Percentiles rank a stretch among this genome's conserved stretches.
Evolutionary conservation across 2,888 invertebrate genomes (phyloP).

Genomic region (Therioaphis trifolii): DNA sequence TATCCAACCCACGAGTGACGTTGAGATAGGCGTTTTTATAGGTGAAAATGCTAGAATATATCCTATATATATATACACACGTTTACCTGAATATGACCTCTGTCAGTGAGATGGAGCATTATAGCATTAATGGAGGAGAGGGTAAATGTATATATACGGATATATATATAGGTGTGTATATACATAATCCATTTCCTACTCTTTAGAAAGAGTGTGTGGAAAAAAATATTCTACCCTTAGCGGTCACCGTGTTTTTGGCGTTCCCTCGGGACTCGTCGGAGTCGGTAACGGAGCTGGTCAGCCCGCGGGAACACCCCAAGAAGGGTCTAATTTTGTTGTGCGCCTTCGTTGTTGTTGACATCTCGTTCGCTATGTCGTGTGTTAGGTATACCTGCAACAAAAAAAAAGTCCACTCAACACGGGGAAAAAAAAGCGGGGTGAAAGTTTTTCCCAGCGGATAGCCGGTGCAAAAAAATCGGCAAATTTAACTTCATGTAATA

Average conservation of each 20-base stretch:
- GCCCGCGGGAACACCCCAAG: conserved; percentile 62
- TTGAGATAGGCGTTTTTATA: not conserved
- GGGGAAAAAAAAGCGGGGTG: conserved; percentile 48
- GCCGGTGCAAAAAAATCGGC: conserved; percentile 36
- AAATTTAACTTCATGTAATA: conserved; percentile 61
- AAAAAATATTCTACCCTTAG: conserved; percentile 49
- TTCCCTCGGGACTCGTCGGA: conserved; percentile 60
- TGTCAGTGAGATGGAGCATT: conserved; percentile 56
- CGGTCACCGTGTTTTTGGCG: conserved; percentile 61
- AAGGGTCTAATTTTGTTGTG: conserved; percentile 60
- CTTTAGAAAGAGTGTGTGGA: conserved; percentile 5
- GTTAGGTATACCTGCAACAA: conserved; percentile 33
- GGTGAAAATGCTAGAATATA: not conserved
- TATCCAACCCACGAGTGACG: not conserved
- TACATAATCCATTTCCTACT: conserved; percentile 57
- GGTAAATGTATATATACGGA: not conserved
- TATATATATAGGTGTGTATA: conserved; percentile 4
- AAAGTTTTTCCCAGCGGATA: conserved; percentile 58
- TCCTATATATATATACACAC: no score
- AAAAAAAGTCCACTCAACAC: conserved; percentile 51
- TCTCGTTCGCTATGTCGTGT: conserved; percentile 53
- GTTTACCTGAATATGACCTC: conserved; percentile 52
- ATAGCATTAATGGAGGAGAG: conserved; percentile 38
- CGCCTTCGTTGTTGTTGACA: conserved; percentile 58
- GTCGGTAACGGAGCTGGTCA: conserved; percentile 59